Conservation (phyloP, 2,888 invertebrate genomes). For the Noctua pronuba region DNA sequence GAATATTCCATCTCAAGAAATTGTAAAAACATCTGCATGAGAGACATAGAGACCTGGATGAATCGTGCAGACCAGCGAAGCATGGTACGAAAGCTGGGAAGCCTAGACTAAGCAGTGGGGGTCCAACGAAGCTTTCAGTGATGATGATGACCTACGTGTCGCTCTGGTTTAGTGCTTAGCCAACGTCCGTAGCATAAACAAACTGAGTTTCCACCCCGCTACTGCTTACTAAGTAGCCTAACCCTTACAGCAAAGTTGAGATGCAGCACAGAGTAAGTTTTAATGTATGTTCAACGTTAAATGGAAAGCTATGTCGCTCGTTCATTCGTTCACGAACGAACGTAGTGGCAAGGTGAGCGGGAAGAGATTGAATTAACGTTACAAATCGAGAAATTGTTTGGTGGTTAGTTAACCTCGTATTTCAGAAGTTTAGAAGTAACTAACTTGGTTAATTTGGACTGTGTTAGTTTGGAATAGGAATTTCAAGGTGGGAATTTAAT, state of each 20-base stretch:
- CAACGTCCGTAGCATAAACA: background rate
- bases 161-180: background rate
- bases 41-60: background rate
- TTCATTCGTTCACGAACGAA: constrained; percentile 44
- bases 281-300: constrained; percentile 64
- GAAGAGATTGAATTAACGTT: constrained; percentile 37
- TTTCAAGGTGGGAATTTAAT: background rate
- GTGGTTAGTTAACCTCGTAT: constrained; percentile 14
- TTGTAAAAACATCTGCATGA: too few relatives aligned
- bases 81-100: background rate
- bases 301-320: constrained; percentile 54
- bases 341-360: constrained; percentile 21
- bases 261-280: constrained; percentile 58
- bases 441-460: background rate
- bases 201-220: background rate
- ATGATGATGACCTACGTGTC: background rate
- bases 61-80: background rate
- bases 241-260: constrained; percentile 51
- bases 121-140: background rate
- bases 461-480: constrained; percentile 7
- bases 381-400: constrained; percentile 30
- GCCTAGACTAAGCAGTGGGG: background rate
- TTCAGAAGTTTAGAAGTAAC: constrained; percentile 7
- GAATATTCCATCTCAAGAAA: too few relatives aligned
- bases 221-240: background rate